Conservation (phyloP, 2,113 vertebrate genomes). For the Aegotheles bennettii region DNA sequence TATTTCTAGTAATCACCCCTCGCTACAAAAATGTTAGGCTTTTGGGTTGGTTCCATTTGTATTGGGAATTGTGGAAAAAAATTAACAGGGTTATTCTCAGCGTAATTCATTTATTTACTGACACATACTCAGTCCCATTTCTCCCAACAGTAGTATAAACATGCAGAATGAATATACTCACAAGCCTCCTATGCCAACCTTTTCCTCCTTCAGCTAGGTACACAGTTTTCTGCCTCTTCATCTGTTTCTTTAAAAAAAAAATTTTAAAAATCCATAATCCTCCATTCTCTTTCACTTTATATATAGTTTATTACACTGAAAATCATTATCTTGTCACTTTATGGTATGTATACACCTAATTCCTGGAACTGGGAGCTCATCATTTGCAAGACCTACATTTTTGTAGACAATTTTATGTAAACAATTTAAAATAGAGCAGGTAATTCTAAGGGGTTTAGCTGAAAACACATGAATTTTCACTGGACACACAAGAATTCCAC, state of each 20-base stretch:
- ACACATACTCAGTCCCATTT: not conserved
- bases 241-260: not conserved
- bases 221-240: not conserved
- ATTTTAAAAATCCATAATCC: not conserved
- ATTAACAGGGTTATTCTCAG: not conserved
- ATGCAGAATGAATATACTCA: not conserved
- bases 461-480: not conserved
- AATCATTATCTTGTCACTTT: not conserved
- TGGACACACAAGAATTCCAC: accelerated
- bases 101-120: not conserved
- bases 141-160: not conserved
- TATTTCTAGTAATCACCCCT: not conserved
- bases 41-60: not conserved
- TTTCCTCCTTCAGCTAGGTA: not conserved
- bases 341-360: accelerated
- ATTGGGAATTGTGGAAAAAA: not conserved
- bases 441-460: not conserved
- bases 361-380: not conserved
- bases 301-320: not conserved
- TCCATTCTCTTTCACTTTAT: not conserved
- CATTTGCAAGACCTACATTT: not conserved
- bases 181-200: not conserved
- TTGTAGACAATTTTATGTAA: not conserved
- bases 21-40: not conserved
- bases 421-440: not conserved